These are phyloP conservation scores for Aurelia aurita complex sp. Pacific DNA, from an alignment of 30 jellyfish, hydroid and myxozoan species.

Conservation along the genomic window DNA sequence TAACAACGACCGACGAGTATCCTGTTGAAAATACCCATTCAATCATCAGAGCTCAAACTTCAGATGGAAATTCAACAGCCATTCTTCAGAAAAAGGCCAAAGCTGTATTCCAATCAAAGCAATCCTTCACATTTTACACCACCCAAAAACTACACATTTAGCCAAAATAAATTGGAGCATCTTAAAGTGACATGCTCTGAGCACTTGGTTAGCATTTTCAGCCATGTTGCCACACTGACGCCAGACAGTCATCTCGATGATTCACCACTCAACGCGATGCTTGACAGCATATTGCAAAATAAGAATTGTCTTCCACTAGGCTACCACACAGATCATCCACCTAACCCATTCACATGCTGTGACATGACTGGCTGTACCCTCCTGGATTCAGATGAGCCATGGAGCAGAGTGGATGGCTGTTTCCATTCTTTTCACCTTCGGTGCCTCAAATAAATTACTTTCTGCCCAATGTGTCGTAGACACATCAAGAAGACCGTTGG, in stretches of 20 bases:
- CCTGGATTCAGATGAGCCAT: not conserved
- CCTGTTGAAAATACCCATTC: too few species aligned
- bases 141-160: not conserved
- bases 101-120: too few species aligned
- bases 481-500: not conserved
- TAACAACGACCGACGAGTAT: conserved; percentile 29
- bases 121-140: too few species aligned
- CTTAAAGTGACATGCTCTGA: too few species aligned
- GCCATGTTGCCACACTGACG: too few species aligned
- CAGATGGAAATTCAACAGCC: too few species aligned
- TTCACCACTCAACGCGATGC: conserved; percentile 2
- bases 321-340: conserved; percentile 1
- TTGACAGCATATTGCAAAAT: not conserved
- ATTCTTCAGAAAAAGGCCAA: too few species aligned
- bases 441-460: not conserved
- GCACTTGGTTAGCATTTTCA: too few species aligned
- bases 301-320: not conserved
- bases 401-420: not conserved
- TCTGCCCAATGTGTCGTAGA: not conserved
- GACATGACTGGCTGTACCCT: not conserved
- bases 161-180: too few species aligned
- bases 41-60: too few species aligned
- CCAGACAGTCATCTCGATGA: not conserved
- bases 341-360: not conserved
- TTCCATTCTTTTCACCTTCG: not conserved